Evolutionary conservation across 2,797 vertebrate species (phyloP).

Genomic region (Iguana delicatissima): DNA sequence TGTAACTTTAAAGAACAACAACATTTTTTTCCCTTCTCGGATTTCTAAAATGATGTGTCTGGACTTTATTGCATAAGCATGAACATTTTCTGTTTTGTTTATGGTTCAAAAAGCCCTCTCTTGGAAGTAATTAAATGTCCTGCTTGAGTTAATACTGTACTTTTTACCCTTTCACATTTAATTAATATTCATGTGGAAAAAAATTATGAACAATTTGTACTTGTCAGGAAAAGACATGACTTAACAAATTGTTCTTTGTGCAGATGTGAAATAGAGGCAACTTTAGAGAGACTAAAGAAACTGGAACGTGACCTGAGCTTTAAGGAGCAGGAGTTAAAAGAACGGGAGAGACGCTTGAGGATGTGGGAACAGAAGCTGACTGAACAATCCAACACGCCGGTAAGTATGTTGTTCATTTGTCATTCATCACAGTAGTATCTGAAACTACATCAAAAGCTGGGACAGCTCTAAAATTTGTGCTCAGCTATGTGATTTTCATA

Average conservation of each 20-base stretch:
- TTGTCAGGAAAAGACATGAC: slow-evolving; percentile 64
- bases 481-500: neutral
- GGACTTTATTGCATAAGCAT: slow-evolving; percentile 42
- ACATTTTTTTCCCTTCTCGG: neutral
- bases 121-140: slow-evolving; percentile 70
- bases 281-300: slow-evolving; percentile 96
- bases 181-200: slow-evolving; percentile 67
- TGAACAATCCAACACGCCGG: slow-evolving; percentile 95
- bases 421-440: neutral
- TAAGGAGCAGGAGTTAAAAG: slow-evolving; percentile 97
- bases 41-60: slow-evolving; percentile 48
- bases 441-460: neutral
- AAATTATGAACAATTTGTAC: slow-evolving; percentile 63
- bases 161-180: slow-evolving; percentile 68
- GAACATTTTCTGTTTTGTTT: slow-evolving; percentile 59
- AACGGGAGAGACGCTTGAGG: slow-evolving; percentile 92
- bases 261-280: slow-evolving; percentile 98
- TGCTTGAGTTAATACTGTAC: slow-evolving; percentile 70
- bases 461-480: neutral
- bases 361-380: slow-evolving; percentile 99
- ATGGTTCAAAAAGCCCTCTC: slow-evolving; percentile 56
- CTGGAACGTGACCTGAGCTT: slow-evolving; percentile 97
- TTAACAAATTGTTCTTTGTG: slow-evolving; percentile 69
- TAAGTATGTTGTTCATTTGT: slow-evolving; percentile 81
- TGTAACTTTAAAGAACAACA: neutral